Percentiles rank a stretch among this genome's conserved stretches.
Conservation (phyloP, 2,113 vertebrate species). For the Camelus bactrianus region DNA sequence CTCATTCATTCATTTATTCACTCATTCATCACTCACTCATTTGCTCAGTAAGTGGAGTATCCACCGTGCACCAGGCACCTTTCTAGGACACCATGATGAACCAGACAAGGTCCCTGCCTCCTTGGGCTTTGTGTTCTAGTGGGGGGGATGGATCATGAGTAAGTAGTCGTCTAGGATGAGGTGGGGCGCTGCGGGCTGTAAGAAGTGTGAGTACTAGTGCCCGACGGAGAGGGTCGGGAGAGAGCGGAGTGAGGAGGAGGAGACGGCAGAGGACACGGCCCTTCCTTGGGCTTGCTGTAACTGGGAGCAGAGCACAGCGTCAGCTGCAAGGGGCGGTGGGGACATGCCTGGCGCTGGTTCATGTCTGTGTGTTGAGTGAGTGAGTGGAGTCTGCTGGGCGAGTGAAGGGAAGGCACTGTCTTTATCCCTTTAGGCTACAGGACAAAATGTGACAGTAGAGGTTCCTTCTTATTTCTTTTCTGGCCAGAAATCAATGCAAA, state of each 20-base stretch:
- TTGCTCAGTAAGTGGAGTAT: neutral
- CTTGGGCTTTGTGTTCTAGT: neutral
- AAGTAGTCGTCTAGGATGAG: accelerated
- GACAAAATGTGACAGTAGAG: neutral
- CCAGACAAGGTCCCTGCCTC: neutral
- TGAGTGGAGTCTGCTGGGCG: neutral
- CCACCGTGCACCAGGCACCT: too few species aligned
- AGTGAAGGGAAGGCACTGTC: neutral
- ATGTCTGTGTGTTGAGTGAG: neutral
- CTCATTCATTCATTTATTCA: neutral
- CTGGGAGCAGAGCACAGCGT: neutral
- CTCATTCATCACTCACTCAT: neutral
- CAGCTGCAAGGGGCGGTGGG: neutral
- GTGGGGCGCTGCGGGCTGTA: neutral
- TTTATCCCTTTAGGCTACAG: neutral
- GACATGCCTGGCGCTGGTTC: accelerated
- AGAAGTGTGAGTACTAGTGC: accelerated
- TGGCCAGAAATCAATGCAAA: accelerated
- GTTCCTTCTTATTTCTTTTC: neutral
- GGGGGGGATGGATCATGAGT: neutral
- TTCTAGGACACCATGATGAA: accelerated
- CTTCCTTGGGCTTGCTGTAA: too few species aligned
- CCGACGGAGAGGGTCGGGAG: accelerated
- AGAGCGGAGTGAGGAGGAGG: neutral
- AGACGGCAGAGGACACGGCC: accelerated